phyloP scores from a whole-genome alignment of 2,113 vertebrate species.

The Scolopax mira region DNA sequence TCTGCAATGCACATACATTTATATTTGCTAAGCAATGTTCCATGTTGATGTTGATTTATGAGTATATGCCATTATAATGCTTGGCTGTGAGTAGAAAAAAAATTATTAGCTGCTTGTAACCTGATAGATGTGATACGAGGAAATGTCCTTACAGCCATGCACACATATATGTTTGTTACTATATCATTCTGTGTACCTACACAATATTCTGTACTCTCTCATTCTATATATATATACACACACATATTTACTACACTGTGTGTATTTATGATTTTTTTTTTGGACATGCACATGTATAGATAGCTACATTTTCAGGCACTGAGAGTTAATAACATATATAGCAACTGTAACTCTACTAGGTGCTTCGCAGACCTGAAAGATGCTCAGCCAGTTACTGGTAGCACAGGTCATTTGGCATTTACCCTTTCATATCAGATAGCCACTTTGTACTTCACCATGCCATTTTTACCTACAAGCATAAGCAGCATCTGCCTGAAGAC shows the following conservation, averaged over 20 bases:
- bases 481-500: neutral
- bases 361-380: neutral
- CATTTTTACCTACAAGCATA: neutral
- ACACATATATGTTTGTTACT: slow-evolving; percentile 60
- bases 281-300: neutral
- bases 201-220: neutral
- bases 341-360: neutral
- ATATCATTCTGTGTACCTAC: slow-evolving; percentile 6
- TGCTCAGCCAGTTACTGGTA: neutral
- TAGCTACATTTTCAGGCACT: neutral
- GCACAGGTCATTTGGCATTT: neutral
- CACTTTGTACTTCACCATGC: neutral
- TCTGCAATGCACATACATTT: slow-evolving; percentile 78
- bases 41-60: slow-evolving; percentile 75
- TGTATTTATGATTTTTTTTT: neutral
- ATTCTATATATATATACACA: neutral
- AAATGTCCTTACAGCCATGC: slow-evolving; percentile 66
- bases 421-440: neutral
- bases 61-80: slow-evolving; percentile 71
- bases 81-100: slow-evolving; percentile 71
- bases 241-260: neutral
- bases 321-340: neutral
- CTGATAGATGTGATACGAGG: slow-evolving; percentile 72
- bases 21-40: slow-evolving; percentile 77
- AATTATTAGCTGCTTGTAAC: slow-evolving; percentile 77